These are phyloP conservation scores for Aplodontia rufa DNA, from an alignment of 2,113 vertebrate genomes.

Conservation along the genomic window DNA sequence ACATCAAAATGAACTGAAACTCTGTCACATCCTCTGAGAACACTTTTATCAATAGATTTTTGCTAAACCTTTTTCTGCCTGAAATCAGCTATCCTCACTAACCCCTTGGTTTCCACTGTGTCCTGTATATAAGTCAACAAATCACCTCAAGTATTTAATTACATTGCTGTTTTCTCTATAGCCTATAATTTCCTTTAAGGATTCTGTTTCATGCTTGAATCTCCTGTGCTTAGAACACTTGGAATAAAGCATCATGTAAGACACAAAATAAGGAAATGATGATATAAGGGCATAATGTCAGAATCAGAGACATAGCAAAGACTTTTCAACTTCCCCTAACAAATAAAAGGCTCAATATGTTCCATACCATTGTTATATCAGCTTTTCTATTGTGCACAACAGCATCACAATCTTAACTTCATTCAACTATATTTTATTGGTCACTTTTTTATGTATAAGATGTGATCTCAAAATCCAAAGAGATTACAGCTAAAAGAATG, in stretches of 20 bases:
- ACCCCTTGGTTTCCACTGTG: not conserved
- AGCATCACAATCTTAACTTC: not conserved
- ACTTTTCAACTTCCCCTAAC: not conserved
- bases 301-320: not conserved
- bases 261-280: not conserved
- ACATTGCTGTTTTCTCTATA: not conserved
- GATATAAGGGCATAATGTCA: not conserved
- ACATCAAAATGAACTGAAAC: not conserved
- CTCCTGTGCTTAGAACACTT: not conserved
- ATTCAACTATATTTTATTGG: not conserved
- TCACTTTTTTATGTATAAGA: not conserved
- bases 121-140: not conserved
- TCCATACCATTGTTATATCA: not conserved
- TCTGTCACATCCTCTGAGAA: not conserved
- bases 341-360: not conserved
- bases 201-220: not conserved
- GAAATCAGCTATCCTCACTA: not conserved
- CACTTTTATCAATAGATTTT: too few species aligned
- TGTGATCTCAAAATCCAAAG: not conserved
- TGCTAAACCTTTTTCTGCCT: not conserved
- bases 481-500: not conserved
- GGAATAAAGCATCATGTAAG: not conserved
- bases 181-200: not conserved
- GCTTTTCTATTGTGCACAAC: not conserved
- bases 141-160: not conserved